Conservation (phyloP, 2,797 vertebrate species). For the Enteromius thamalakanensis region DNA sequence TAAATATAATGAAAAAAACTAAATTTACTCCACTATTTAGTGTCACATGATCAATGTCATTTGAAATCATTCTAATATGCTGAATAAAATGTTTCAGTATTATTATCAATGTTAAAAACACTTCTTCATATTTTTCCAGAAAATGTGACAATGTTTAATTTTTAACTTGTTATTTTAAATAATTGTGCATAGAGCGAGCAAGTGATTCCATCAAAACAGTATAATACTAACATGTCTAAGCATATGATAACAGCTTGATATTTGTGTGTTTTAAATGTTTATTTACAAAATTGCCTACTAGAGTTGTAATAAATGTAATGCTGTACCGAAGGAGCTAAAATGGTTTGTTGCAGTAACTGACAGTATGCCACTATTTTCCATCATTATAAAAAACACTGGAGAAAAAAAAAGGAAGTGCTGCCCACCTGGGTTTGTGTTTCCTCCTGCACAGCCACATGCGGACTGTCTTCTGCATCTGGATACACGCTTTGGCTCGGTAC, state of each 20-base stretch:
- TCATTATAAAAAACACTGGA: neutral
- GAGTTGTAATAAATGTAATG: neutral
- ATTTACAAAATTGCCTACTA: neutral
- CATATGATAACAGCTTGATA: neutral
- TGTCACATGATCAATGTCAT: neutral
- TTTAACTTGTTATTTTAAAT: neutral
- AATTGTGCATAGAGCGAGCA: neutral
- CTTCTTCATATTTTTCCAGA: neutral
- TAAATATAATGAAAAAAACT: too few species aligned
- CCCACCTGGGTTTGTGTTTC: constrained; percentile 95
- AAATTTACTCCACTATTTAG: neutral
- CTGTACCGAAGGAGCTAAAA: neutral
- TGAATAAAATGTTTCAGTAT: neutral
- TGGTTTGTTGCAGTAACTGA: neutral
- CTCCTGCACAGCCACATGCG: constrained; percentile 97
- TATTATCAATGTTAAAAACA: neutral
- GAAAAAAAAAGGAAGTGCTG: constrained; percentile 5
- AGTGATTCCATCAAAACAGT: neutral
- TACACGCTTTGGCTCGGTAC: constrained; percentile 87
- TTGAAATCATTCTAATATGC: neutral
- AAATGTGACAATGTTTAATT: neutral
- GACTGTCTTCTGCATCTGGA: constrained; percentile 93
- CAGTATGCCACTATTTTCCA: too few species aligned
- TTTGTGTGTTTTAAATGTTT: neutral
- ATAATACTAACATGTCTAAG: neutral